Base-by-base conservation (phyloP, 2,797 vertebrate species). In the Sardinella longiceps region DNA sequence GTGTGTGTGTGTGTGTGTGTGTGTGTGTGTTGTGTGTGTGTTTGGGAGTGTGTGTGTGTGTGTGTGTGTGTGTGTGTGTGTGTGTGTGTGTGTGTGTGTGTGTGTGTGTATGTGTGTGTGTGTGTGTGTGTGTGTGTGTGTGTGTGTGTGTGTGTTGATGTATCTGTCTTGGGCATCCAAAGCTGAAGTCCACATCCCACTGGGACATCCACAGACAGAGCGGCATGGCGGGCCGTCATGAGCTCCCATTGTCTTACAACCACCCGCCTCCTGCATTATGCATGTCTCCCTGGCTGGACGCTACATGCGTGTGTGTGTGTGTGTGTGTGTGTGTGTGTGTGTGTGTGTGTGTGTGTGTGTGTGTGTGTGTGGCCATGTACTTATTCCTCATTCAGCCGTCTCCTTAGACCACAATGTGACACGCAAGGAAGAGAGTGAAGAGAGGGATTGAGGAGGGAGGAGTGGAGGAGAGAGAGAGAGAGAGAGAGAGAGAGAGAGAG, bases 211-310 rank as follows among this genome's bases (percentile, higher is more conserved):
- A 74, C 66, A 74, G 66, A 37, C 63, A 10, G 82, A 80, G 74
- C 82, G 85, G 56, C n/a, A 77, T 83, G 70, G 7, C 45, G 51
- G 81, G 63, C 53, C 83, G 81, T 80, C 82, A 83, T 87, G 87
- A n/a, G 80, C 81, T 85, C 85, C 86, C 85, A 87, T 85, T 85
- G 86, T 74, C 63, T 70, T 37, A 15, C 30, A 15, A 6, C 37
- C 14, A 46, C 39, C 25, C 45, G 43, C 20, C 51, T 66, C 23
- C 51, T 83, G 53, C 86, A 87, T 84, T 33, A 81, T 80, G 43
- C n/a, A 84, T 23, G 28, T 80, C 48, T 83, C n/a, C n/a, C 43
- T 37, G 37, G 80, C 51, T 81, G 84, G 66, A 74, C 30, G 14
- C 33, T 33, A 74, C 53, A 56, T 20, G 10, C n/a, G 30, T 70